phyloP scores from a whole-genome alignment of 2,888 invertebrate genomes.

The Melanostoma scalare region DNA sequence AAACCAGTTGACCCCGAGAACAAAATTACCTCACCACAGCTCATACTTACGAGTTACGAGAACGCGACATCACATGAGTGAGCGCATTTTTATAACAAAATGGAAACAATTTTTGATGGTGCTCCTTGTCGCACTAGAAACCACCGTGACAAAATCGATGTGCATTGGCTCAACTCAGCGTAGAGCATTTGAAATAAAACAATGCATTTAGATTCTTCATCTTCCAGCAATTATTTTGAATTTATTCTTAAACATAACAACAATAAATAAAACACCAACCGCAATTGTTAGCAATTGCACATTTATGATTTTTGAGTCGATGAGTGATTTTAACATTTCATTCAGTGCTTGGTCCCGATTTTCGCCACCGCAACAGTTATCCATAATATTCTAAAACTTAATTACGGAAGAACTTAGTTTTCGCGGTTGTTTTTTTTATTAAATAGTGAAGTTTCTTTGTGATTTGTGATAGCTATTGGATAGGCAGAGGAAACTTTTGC shows the following conservation, averaged over 20 bases:
- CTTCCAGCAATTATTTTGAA: slow-evolving; percentile 74
- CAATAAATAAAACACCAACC: slow-evolving; percentile 79
- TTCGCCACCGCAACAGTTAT: slow-evolving; percentile 79
- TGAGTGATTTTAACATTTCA: slow-evolving; percentile 79
- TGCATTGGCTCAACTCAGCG: not conserved
- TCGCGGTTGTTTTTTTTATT: not conserved
- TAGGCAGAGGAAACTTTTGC: not conserved
- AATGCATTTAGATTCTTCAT: slow-evolving; percentile 54
- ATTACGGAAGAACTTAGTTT: slow-evolving; percentile 46
- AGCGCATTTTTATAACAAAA: slow-evolving; percentile 31
- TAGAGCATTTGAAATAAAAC: slow-evolving; percentile 15
- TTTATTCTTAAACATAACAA: slow-evolving; percentile 79
- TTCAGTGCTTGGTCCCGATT: slow-evolving; percentile 78
- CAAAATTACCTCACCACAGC: slow-evolving; percentile 41
- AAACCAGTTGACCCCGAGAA: slow-evolving; percentile 2
- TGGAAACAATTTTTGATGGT: slow-evolving; percentile 9
- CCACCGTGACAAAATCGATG: slow-evolving; percentile 48
- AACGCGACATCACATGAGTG: not conserved
- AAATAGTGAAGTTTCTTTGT: not conserved
- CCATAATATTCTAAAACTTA: slow-evolving; percentile 75
- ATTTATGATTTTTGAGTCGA: slow-evolving; percentile 80
- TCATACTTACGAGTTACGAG: not conserved
- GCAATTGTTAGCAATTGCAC: slow-evolving; percentile 80
- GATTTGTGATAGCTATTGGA: slow-evolving; percentile 18
- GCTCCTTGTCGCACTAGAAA: not conserved